Conservation (phyloP, 2,888 invertebrate genomes). For the Drosophila fulvimacula region DNA sequence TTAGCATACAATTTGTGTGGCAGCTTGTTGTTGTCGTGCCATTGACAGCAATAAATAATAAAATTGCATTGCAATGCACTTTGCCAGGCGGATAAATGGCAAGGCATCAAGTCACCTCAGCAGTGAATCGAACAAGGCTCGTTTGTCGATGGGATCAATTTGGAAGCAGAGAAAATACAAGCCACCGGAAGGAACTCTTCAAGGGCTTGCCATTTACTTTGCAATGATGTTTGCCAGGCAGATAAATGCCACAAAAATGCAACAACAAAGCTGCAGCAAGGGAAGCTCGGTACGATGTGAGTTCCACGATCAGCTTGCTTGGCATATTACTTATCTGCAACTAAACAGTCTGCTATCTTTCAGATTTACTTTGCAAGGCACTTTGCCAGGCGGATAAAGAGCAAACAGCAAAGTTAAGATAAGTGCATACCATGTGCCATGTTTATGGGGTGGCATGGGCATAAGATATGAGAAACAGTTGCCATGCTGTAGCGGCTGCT, state of each 20-base stretch:
- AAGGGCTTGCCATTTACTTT: background rate
- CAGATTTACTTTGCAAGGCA: too few species aligned
- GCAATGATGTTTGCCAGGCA: conserved; percentile 24
- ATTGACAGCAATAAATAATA: conserved; percentile 71
- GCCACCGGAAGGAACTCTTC: background rate
- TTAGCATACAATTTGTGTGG: conserved; percentile 75
- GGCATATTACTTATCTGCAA: too few species aligned
- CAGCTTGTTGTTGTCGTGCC: conserved; percentile 43
- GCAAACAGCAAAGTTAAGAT: too few species aligned
- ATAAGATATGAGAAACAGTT: conserved; percentile 23
- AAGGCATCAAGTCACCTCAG: background rate
- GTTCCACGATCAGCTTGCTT: too few species aligned
- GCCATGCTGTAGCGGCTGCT: conserved; percentile 8
- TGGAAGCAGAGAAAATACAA: background rate
- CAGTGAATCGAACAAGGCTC: background rate
- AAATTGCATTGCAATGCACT: conserved; percentile 42
- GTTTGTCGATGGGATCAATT: background rate
- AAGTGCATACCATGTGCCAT: background rate
- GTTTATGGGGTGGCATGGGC: conserved; percentile 11
- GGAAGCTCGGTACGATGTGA: too few species aligned
- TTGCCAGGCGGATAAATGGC: conserved; percentile 15
- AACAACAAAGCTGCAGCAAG: too few species aligned
- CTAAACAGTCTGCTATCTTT: too few species aligned
- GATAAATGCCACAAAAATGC: too few species aligned
- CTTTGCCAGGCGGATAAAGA: too few species aligned